phyloP scores from a whole-genome alignment of 1,140 invertebrate species.

The Papilio polytes region DNA sequence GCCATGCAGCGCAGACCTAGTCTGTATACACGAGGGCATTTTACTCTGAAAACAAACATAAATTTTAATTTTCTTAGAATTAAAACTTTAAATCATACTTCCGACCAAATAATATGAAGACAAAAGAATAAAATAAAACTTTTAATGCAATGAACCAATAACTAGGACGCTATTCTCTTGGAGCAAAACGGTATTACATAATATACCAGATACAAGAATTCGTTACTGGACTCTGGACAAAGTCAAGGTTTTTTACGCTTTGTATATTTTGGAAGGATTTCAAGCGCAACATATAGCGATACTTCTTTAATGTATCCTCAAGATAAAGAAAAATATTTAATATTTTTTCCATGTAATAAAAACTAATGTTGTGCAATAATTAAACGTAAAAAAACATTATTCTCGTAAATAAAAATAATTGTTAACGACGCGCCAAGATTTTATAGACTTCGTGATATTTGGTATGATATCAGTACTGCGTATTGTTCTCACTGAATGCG shows the following conservation, averaged over 20 bases:
- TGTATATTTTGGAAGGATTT: no score
- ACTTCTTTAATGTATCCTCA: not conserved
- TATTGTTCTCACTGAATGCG: not conserved
- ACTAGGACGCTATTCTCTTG: no score
- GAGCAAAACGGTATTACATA: no score
- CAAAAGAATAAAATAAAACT: no score
- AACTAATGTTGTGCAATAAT: no score
- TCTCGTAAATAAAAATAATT: not conserved
- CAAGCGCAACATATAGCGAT: no score
- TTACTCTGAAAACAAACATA: conserved; percentile 83
- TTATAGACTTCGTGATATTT: not conserved
- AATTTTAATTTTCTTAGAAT: conserved; percentile 24
- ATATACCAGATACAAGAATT: no score
- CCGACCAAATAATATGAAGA: not conserved
- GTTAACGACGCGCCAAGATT: not conserved
- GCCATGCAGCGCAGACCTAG: conserved; percentile 87
- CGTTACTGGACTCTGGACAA: no score
- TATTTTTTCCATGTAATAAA: not conserved
- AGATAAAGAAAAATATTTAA: not conserved
- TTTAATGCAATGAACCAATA: no score
- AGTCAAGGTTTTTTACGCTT: no score
- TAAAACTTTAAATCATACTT: not conserved
- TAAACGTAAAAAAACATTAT: not conserved
- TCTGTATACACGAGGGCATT: conserved; percentile 86
- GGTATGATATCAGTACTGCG: not conserved